phyloP scores from a whole-genome alignment of 2,888 invertebrate genomes.

The Aelia acuminata region DNA sequence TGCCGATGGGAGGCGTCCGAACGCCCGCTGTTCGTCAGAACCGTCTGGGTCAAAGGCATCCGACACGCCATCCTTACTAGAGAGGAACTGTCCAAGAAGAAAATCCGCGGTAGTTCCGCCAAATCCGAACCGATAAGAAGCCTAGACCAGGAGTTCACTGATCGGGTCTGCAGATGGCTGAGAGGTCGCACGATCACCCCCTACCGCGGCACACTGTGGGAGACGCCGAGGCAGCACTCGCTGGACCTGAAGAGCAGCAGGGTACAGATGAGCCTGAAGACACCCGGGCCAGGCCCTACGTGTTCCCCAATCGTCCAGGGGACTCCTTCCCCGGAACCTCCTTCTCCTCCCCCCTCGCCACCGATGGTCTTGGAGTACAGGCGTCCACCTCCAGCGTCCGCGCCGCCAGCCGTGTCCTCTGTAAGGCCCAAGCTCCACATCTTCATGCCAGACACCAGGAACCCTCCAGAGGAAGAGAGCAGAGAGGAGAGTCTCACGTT shows the following conservation, averaged over 20 bases:
- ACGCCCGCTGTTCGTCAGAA: slow-evolving; percentile 73
- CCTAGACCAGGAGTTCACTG: slow-evolving; percentile 18
- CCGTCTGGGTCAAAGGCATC: slow-evolving; percentile 80
- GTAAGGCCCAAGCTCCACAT: slow-evolving; percentile 77
- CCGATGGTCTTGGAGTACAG: slow-evolving; percentile 17
- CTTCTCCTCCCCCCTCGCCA: slow-evolving; percentile 25
- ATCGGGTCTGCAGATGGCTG: slow-evolving; percentile 41
- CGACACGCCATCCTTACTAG: slow-evolving; percentile 79
- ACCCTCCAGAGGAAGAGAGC: background rate
- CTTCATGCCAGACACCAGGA: slow-evolving; percentile 75
- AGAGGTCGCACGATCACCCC: slow-evolving; percentile 58
- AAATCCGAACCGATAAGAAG: slow-evolving; percentile 10
- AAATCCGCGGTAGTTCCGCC: slow-evolving; percentile 5
- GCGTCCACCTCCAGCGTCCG: background rate
- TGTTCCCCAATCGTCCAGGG: background rate
- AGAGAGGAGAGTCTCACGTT: background rate
- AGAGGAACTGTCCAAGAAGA: slow-evolving; percentile 72
- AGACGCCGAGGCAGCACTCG: slow-evolving; percentile 50
- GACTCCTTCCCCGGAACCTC: slow-evolving; percentile 39
- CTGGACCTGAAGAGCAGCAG: slow-evolving; percentile 47
- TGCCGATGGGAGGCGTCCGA: slow-evolving; percentile 75
- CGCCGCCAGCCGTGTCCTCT: background rate
- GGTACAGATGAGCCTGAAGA: slow-evolving; percentile 37
- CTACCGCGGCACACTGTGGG: slow-evolving; percentile 62
- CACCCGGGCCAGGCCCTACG: background rate